Percentiles rank a stretch among this genome's conserved stretches.
phyloP scores from a whole-genome alignment of 2,113 vertebrate species.

The Erinaceus europaeus region DNA sequence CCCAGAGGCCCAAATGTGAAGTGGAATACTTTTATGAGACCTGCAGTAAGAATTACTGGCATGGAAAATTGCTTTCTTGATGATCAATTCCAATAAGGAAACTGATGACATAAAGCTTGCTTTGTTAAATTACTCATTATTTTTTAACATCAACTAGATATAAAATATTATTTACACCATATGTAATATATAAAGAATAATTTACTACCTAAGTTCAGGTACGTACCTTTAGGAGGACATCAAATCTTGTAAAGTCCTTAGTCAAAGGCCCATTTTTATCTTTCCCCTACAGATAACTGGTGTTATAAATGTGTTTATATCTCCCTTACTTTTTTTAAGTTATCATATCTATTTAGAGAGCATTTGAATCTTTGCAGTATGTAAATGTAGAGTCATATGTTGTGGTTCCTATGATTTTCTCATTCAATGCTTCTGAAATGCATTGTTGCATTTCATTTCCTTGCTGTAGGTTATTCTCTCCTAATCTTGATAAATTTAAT shows the following conservation, averaged over 20 bases:
- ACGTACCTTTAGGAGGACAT: too few relatives aligned
- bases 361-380: not conserved
- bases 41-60: conserved; percentile 19
- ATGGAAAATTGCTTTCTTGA: conserved; percentile 41
- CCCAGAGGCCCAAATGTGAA: not conserved
- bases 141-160: not conserved
- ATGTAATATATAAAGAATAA: not conserved
- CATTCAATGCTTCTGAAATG: not conserved
- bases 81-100: conserved; percentile 22
- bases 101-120: not conserved
- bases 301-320: not conserved
- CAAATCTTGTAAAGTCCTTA: not conserved
- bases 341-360: not conserved
- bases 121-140: not conserved
- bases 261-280: not conserved
- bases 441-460: not conserved
- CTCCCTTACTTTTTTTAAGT: not conserved
- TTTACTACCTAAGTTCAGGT: not conserved
- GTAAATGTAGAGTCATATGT: not conserved
- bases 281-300: not conserved
- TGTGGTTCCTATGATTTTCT: too few relatives aligned
- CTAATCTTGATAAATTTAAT: not conserved
- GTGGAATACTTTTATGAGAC: not conserved
- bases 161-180: not conserved
- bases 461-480: not conserved